Base-by-base conservation (phyloP, 2,113 vertebrate genomes). In the Solea senegalensis region DNA sequence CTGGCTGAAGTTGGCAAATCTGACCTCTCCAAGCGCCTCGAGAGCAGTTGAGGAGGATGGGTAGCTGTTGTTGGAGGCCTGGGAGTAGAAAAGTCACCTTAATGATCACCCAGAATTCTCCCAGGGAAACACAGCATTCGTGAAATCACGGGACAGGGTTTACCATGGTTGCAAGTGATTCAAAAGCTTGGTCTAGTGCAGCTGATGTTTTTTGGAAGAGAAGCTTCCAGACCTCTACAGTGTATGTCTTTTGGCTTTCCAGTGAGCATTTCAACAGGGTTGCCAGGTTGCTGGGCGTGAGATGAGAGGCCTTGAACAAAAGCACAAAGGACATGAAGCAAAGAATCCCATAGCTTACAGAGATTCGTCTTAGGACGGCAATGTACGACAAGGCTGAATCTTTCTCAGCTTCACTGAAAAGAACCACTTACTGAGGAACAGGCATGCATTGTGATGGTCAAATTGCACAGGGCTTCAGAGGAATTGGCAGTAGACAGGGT, bases 391-490 rank as follows among this genome's bases (percentile, higher is more conserved):
- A 34, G 13, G 13, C 14, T 11, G 54, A 40, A 26, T 26, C 45
- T 43, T 4, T 41, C 2, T 51, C 10, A 26, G 43, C n/a, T 56
- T 16, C 5, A 0, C 44, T 16, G 3, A 51, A 50, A 60, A 11
- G n/a, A 27, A 3, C 34, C 3, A 51, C 74, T 62, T 82, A 91
- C 89, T 10, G 53, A 57, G 26, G 88, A 83, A 40, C 90, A 90
- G 54, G 77, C 83, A 21, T 78, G 71, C 7, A 69, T 46, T 39
- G 15, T 40, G 58, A 91, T 69, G 69, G 28, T 70, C n/a, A 78
- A 76, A 57, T 54, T 56, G 64, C 89, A 21, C 21, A 21, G 21
- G 21, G 21, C 21, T 21, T 21, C 21, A 21, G 21, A 21, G 21
- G 21, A 21, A 21, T 21, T 21, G 21, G 21, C 21, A 21, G 21